phyloP scores from a whole-genome alignment of 2,113 vertebrate species.

The Amphilophus citrinellus region DNA sequence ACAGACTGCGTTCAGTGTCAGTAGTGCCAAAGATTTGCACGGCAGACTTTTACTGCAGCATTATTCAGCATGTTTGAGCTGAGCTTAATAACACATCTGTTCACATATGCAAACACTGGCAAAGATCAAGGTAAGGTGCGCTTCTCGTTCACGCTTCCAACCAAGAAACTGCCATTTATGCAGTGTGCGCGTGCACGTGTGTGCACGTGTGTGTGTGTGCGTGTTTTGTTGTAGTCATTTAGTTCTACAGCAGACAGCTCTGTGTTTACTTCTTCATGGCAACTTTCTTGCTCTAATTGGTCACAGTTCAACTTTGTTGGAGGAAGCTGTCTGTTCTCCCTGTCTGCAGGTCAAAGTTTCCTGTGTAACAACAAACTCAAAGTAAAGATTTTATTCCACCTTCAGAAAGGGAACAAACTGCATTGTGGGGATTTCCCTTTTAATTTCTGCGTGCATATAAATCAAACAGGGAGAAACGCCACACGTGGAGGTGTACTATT shows the following conservation, averaged over 20 bases:
- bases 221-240: slow-evolving; percentile 41
- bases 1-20: not conserved
- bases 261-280: slow-evolving; percentile 42
- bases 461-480: not conserved
- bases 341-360: slow-evolving; percentile 42
- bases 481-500: not conserved
- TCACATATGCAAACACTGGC: slow-evolving; percentile 13
- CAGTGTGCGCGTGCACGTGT: not conserved
- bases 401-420: slow-evolving; percentile 24
- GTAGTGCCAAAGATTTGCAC: not conserved
- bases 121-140: slow-evolving; percentile 16
- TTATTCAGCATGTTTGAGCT: not conserved
- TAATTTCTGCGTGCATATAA: not conserved
- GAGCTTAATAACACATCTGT: not conserved
- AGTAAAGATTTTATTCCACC: slow-evolving; percentile 2
- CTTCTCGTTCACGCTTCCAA: slow-evolving; percentile 4
- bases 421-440: slow-evolving; percentile 1
- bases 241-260: slow-evolving; percentile 22
- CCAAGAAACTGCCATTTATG: not conserved
- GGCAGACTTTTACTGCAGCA: not conserved
- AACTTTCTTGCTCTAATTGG: slow-evolving; percentile 68
- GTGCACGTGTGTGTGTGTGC: not conserved
- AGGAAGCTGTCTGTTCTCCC: slow-evolving; percentile 20
- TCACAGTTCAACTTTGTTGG: slow-evolving; percentile 59
- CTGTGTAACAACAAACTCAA: slow-evolving; percentile 26